These are phyloP conservation scores for Papilio helenus DNA, from an alignment of 1,140 invertebrate species.

Conservation along the genomic window DNA sequence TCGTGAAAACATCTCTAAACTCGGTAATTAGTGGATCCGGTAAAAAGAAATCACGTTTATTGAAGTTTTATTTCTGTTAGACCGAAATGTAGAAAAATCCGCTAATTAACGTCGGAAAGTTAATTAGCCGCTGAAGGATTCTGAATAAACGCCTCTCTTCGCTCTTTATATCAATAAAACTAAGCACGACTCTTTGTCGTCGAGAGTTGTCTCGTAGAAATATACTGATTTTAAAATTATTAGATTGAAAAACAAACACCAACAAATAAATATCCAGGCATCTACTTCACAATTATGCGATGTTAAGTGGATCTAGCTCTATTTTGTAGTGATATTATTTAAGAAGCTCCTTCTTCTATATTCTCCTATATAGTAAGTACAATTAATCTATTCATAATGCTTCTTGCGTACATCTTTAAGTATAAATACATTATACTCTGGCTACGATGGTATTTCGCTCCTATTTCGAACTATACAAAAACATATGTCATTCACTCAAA, in stretches of 20 bases:
- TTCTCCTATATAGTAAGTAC: too few relatives aligned
- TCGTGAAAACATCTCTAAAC: conserved; percentile 23
- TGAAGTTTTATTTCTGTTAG: conserved; percentile 30
- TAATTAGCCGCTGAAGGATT: conserved; percentile 33
- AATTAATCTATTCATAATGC: too few relatives aligned
- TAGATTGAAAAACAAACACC: not conserved
- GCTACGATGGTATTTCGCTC: too few relatives aligned
- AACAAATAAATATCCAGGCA: not conserved
- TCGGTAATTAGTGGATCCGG: conserved; percentile 29
- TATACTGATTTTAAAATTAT: not conserved
- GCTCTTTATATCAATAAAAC: conserved; percentile 26
- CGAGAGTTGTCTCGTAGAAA: not conserved
- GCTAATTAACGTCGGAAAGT: conserved; percentile 36
- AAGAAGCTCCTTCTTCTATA: too few relatives aligned
- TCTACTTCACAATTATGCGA: not conserved
- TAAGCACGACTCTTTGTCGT: conserved; percentile 6
- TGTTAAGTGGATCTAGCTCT: too few relatives aligned
- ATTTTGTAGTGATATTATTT: too few relatives aligned
- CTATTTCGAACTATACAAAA: too few relatives aligned
- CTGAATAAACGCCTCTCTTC: conserved; percentile 23
- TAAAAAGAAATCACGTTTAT: conserved; percentile 31
- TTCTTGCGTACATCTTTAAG: too few relatives aligned
- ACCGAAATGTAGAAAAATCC: conserved; percentile 32
- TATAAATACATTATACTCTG: too few relatives aligned
- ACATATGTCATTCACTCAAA: too few relatives aligned